Conservation (phyloP, 2,113 vertebrate genomes). For the Marmota flaviventris region DNA sequence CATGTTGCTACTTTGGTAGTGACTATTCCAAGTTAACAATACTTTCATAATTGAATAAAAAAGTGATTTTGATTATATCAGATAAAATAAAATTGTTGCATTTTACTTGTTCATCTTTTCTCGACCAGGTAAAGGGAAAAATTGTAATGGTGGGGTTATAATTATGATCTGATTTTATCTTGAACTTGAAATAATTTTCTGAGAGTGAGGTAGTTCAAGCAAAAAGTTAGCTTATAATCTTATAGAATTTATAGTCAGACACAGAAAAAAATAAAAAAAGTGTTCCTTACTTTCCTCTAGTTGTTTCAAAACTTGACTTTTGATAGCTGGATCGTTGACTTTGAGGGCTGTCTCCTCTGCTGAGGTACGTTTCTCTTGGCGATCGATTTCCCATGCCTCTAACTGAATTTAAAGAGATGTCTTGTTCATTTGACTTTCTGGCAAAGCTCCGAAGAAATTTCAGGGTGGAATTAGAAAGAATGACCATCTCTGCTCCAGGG, state of each 20-base stretch:
- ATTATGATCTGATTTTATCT: neutral
- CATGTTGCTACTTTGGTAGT: neutral
- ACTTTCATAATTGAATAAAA: neutral
- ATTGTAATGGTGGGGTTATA: neutral
- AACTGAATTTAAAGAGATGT: neutral
- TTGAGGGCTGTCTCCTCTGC: neutral
- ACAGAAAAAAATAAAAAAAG: slow-evolving; percentile 19
- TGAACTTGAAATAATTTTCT: neutral
- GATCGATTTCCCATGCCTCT: slow-evolving; percentile 36
- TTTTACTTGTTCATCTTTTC: neutral
- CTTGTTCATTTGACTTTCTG: slow-evolving; percentile 48
- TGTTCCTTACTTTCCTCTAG: slow-evolving; percentile 88
- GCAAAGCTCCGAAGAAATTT: slow-evolving; percentile 70
- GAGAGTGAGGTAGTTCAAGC: neutral
- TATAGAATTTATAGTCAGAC: slow-evolving; percentile 8
- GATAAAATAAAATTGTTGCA: neutral
- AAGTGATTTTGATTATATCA: neutral
- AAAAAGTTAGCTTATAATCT: neutral
- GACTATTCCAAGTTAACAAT: neutral
- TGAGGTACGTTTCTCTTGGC: slow-evolving; percentile 52
- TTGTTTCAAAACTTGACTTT: slow-evolving; percentile 85
- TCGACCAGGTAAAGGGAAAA: neutral
- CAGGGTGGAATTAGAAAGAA: slow-evolving; percentile 60
- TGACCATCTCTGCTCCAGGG: neutral
- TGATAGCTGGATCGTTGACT: slow-evolving; percentile 69